Percentiles rank a stretch among this genome's conserved stretches.
phyloP scores from a whole-genome alignment of 2,113 vertebrate species.

The Callorhinus ursinus region DNA sequence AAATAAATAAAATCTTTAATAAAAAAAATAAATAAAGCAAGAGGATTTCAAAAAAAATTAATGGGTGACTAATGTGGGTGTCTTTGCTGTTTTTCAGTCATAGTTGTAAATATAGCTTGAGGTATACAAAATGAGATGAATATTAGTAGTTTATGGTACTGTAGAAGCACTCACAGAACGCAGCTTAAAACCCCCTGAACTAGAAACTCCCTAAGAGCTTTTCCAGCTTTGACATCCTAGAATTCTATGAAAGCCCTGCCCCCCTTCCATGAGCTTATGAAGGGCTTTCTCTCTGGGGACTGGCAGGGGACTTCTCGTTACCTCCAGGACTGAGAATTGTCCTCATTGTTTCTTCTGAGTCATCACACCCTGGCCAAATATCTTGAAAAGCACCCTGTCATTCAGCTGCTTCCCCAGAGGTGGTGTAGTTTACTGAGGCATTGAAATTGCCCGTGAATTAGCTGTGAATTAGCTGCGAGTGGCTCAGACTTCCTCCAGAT shows the following conservation, averaged over 20 bases:
- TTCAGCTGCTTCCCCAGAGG: not conserved
- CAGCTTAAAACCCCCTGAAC: not conserved
- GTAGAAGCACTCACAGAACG: not conserved
- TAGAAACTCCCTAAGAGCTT: not conserved
- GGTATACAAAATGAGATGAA: not conserved
- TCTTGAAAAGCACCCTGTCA: slow-evolving; percentile 57
- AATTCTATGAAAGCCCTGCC: not conserved
- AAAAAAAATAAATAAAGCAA: too few species aligned
- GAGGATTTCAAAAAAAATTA: not conserved
- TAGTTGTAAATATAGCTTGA: not conserved
- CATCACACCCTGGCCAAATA: not conserved
- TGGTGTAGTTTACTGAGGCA: not conserved
- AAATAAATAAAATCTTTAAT: too few species aligned
- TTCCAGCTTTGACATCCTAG: not conserved
- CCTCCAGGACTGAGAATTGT: not conserved
- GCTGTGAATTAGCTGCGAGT: not conserved
- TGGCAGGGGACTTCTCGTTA: not conserved
- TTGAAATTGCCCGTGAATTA: not conserved
- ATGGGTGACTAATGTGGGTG: not conserved
- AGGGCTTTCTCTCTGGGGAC: not conserved
- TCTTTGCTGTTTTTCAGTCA: not conserved
- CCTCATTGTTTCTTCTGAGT: slow-evolving; percentile 2
- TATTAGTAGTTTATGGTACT: not conserved
- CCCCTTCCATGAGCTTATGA: not conserved
- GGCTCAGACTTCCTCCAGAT: not conserved